Evolutionary conservation across 2,797 vertebrate species (phyloP).

Genomic region (Melanotaenia trifasciata): DNA sequence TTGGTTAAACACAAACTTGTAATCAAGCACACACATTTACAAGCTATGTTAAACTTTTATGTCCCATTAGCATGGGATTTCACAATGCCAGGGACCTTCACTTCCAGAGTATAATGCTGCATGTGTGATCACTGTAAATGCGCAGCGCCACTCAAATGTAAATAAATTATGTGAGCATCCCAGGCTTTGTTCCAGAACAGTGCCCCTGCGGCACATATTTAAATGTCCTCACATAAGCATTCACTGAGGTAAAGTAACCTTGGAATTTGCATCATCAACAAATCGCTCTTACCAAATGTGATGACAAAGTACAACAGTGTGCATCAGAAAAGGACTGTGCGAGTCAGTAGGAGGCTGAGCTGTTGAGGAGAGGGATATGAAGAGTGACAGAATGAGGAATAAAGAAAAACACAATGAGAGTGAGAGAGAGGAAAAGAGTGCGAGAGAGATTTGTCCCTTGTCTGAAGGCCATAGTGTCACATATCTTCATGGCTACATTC

Average conservation of each 20-base stretch:
- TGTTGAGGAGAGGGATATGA: conserved; percentile 28
- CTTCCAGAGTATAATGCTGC: not conserved
- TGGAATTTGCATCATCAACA: conserved; percentile 55
- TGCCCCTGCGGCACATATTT: conserved; percentile 25
- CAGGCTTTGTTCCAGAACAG: conserved; percentile 4
- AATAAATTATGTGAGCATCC: conserved; percentile 35
- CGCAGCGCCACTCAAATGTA: conserved; percentile 14
- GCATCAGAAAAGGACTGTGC: conserved; percentile 17
- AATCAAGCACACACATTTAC: conserved; percentile 14
- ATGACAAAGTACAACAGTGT: conserved; percentile 40
- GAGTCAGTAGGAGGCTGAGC: conserved; percentile 29
- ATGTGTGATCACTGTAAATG: conserved; percentile 15
- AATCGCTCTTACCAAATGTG: conserved; percentile 22
- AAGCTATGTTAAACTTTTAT: conserved; percentile 37
- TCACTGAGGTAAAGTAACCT: conserved; percentile 34
- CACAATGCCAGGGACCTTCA: conserved; percentile 11
- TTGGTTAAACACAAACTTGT: conserved; percentile 1
- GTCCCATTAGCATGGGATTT: conserved; percentile 18
- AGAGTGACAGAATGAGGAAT: conserved; percentile 47
- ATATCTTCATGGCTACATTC: conserved; percentile 19
- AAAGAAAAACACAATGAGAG: conserved; percentile 16
- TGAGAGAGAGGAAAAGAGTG: conserved; percentile 2
- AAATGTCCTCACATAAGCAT: conserved; percentile 26
- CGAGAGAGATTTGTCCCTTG: conserved; percentile 19
- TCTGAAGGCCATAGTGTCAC: conserved; percentile 27